Base-by-base conservation (phyloP, 2,888 invertebrate genomes). In the Dryobotodes eremita region DNA sequence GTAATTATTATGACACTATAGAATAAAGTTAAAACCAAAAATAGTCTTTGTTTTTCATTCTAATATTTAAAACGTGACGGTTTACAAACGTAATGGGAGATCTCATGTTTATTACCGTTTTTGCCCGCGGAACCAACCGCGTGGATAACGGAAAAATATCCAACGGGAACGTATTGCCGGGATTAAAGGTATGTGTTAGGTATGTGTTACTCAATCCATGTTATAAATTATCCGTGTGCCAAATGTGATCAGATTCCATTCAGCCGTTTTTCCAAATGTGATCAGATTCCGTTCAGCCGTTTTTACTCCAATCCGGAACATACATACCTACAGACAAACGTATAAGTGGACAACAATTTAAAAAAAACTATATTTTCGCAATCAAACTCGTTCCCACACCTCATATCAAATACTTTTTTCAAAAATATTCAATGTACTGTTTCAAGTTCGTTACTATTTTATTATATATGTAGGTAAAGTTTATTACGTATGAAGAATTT, bases 1-100 rank as follows among this genome's bases (percentile, higher is more conserved):
- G 15, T 79, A 50, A 71, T 53, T 79, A 36, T 53, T 68, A 81
- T 36, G 71, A 42, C 8, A 31, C 20, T 57, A 36, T 36, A 75
- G 26, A 81, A 55, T 76, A 81, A 71, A 81, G 20, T 2, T 7
- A 17, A 23, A 57, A 50, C 11, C 23, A 50, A 15, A 50, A 59
- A 26, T 7, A 23, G 0, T 10, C 7, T 31, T 2, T 59, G 4
- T 20, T 50, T 65, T 65, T 26, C 3, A 36, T 8, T 4, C 7
- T n/a, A n/a, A n/a, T n/a, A n/a, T 10, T 6, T n/a, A 50, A 65
- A 46, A 15, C 1, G 17, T 66, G 17, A 65, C 17, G 11, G 0
- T 10, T 48, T n/a, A 8, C 0, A 66, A n/a, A 20, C n/a, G 20
- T 36, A 4, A 50, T 13, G 2, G 10, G 13, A 62, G 15, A 17